A percentile compares a stretch with the other conserved stretches of the same genome.
Evolutionary conservation across 1,140 invertebrate species (phyloP).

Genomic region (Heterodera carotae): DNA sequence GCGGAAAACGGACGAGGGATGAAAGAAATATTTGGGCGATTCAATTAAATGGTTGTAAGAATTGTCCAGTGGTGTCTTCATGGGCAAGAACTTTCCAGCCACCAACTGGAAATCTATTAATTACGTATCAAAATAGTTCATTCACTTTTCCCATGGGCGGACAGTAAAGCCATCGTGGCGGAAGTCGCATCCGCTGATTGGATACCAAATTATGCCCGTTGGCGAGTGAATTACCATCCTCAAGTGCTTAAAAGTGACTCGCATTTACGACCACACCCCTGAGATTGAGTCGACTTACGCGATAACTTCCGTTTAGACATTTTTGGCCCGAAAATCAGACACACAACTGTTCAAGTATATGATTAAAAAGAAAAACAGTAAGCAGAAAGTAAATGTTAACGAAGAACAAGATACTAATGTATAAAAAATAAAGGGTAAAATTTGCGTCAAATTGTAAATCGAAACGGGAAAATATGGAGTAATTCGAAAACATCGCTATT

Average conservation of each 20-base stretch:
- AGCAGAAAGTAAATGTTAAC: too few relatives aligned
- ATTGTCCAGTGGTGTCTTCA: constrained; percentile 62
- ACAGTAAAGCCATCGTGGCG: constrained; percentile 61
- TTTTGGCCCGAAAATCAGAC: too few relatives aligned
- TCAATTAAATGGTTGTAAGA: constrained; percentile 57
- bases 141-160: constrained; percentile 60
- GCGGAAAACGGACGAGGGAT: constrained; percentile 50
- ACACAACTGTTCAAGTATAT: too few relatives aligned
- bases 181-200: constrained; percentile 36
- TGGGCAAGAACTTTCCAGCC: constrained; percentile 55
- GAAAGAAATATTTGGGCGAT: constrained; percentile 49
- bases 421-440: too few relatives aligned
- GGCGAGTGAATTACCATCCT: background rate
- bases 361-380: too few relatives aligned
- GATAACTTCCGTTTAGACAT: constrained; percentile 4
- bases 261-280: background rate
- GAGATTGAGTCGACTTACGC: background rate
- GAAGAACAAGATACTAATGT: too few relatives aligned
- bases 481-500: background rate
- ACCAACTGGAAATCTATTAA: constrained; percentile 48
- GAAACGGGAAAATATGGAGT: too few relatives aligned
- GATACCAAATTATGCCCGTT: background rate
- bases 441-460: too few relatives aligned
- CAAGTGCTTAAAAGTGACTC: background rate
- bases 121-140: background rate